phyloP scores from a whole-genome alignment of 1,140 invertebrate species.

The Araneus ventricosus region DNA sequence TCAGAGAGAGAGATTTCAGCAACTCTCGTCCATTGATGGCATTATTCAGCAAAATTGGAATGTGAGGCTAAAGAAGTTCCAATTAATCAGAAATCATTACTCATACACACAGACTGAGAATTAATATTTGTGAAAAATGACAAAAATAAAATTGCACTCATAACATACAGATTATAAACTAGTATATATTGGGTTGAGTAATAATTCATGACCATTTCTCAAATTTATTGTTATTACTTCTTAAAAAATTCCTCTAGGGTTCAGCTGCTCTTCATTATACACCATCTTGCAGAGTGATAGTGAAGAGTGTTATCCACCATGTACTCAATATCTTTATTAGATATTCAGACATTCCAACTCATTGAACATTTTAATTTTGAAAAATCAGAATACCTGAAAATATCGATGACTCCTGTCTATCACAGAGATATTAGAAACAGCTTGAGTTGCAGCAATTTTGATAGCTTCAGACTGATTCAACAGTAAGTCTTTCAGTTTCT shows the following conservation, averaged over 20 bases:
- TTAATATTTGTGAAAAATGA: not conserved
- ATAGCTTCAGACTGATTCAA: constrained; percentile 62
- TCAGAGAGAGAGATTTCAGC: constrained; percentile 78
- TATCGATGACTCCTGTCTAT: constrained; percentile 58
- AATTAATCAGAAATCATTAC: not conserved
- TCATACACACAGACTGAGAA: not conserved
- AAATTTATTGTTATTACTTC: too few species aligned
- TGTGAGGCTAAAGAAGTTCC: constrained; percentile 79
- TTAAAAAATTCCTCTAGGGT: too few species aligned
- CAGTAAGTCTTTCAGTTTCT: constrained; percentile 45
- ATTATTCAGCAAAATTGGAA: constrained; percentile 80
- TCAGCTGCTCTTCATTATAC: too few species aligned
- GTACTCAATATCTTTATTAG: too few species aligned
- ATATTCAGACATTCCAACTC: too few species aligned
- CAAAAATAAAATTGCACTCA: not conserved
- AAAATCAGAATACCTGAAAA: constrained; percentile 55
- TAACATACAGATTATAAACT: too few species aligned
- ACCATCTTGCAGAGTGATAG: too few species aligned
- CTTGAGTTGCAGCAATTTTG: constrained; percentile 71
- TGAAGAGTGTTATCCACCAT: too few species aligned
- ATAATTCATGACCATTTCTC: too few species aligned
- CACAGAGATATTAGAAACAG: constrained; percentile 75
- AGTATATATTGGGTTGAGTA: too few species aligned
- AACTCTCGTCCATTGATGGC: constrained; percentile 78
- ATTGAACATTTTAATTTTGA: too few species aligned